Evolutionary conservation across 2,797 vertebrate genomes (phyloP).

Genomic region (Cirrhinus molitorella): DNA sequence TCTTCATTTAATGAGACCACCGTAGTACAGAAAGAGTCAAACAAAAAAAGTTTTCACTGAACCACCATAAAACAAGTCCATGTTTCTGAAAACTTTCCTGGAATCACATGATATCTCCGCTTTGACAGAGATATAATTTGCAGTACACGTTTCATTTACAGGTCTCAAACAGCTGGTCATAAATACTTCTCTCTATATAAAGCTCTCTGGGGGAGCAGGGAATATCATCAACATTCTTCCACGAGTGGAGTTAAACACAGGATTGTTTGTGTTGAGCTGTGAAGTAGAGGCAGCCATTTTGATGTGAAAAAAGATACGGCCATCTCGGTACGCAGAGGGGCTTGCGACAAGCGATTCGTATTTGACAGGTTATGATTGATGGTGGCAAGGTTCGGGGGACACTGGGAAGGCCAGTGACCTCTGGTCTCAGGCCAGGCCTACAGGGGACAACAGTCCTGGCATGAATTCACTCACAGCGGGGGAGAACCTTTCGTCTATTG

Average conservation of each 20-base stretch:
- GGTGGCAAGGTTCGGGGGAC: slow-evolving; percentile 65
- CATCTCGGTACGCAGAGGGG: slow-evolving; percentile 58
- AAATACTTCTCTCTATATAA: slow-evolving; percentile 49
- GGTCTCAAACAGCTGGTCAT: slow-evolving; percentile 45
- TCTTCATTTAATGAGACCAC: slow-evolving; percentile 40
- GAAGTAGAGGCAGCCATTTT: slow-evolving; percentile 56
- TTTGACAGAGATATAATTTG: slow-evolving; percentile 35
- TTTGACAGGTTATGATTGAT: slow-evolving; percentile 75
- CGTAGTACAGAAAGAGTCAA: neutral
- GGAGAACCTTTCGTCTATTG: slow-evolving; percentile 41
- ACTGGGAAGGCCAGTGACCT: slow-evolving; percentile 64
- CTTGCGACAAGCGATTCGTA: slow-evolving; percentile 58
- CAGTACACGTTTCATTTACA: slow-evolving; percentile 35
- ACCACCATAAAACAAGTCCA: neutral
- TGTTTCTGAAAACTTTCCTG: neutral
- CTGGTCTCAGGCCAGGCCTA: slow-evolving; percentile 59
- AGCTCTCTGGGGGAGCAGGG: slow-evolving; percentile 31
- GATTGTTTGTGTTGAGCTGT: slow-evolving; percentile 53
- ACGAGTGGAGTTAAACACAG: slow-evolving; percentile 45
- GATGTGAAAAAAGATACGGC: slow-evolving; percentile 67
- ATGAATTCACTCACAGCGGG: slow-evolving; percentile 65
- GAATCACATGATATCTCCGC: slow-evolving; percentile 2
- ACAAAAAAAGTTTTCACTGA: slow-evolving; percentile 18
- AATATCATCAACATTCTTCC: slow-evolving; percentile 36
- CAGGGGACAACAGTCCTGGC: slow-evolving; percentile 57